A percentile compares a stretch with the other conserved stretches of the same genome.
Evolutionary conservation across 2,888 invertebrate genomes (phyloP).

Genomic region (Volucella bombylans): DNA sequence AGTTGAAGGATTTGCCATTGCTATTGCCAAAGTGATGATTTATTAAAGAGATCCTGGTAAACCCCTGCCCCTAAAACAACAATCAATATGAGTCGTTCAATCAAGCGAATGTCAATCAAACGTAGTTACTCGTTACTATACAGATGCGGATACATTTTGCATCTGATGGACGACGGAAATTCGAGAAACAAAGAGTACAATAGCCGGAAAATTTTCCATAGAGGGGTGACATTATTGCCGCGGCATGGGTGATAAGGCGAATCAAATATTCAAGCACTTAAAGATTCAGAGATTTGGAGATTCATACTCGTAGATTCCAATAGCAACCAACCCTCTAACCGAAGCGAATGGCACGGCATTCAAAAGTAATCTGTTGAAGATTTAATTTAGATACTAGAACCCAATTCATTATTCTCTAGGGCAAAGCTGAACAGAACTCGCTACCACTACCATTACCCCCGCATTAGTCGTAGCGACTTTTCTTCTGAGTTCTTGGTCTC

Average conservation of each 20-base stretch:
- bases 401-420: slow-evolving; percentile 71
- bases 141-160: slow-evolving; percentile 36
- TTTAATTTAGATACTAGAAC: slow-evolving; percentile 74
- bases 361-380: slow-evolving; percentile 68
- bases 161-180: slow-evolving; percentile 62
- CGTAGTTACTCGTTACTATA: slow-evolving; percentile 55
- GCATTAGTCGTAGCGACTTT: slow-evolving; percentile 32
- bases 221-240: slow-evolving; percentile 52
- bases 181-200: slow-evolving; percentile 62
- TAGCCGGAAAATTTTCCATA: slow-evolving; percentile 43
- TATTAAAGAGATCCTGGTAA: slow-evolving; percentile 43
- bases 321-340: slow-evolving; percentile 2
- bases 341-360: slow-evolving; percentile 39
- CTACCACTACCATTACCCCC: background rate
- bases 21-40: slow-evolving; percentile 48
- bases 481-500: background rate
- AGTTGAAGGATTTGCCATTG: slow-evolving; percentile 63
- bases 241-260: slow-evolving; percentile 46
- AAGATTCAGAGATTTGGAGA: no score
- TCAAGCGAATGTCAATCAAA: slow-evolving; percentile 72
- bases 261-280: no score
- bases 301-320: background rate
- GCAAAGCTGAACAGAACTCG: slow-evolving; percentile 47
- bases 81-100: slow-evolving; percentile 59
- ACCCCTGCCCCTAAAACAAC: slow-evolving; percentile 18